Conservation (phyloP, 2,888 invertebrate species). For the Stegophylla sp. region DNA sequence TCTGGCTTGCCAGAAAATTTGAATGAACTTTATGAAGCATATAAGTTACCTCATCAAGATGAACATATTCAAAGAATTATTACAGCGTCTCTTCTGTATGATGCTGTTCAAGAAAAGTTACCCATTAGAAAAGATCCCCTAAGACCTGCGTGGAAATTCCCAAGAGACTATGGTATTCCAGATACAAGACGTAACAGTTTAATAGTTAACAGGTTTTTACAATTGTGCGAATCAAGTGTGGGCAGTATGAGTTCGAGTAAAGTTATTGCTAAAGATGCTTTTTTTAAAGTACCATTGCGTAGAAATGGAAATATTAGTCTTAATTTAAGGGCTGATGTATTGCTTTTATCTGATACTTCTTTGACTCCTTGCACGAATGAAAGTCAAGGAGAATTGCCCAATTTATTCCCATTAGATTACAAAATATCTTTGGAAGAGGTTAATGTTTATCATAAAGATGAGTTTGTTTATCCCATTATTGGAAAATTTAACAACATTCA, state of each 20-base stretch:
- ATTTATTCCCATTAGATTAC: conserved; percentile 77
- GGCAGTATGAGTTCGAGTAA: conserved; percentile 51
- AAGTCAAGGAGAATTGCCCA: conserved; percentile 69
- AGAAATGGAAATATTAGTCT: conserved; percentile 68
- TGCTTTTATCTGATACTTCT: conserved; percentile 72
- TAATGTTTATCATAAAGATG: conserved; percentile 72
- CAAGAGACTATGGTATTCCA: conserved; percentile 78
- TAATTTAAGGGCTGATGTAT: conserved; percentile 71
- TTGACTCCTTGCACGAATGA: conserved; percentile 68
- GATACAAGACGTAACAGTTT: conserved; percentile 73
- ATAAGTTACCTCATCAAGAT: conserved; percentile 63
- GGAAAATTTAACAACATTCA: conserved; percentile 69
- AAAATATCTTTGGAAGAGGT: conserved; percentile 73
- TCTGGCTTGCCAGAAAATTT: conserved; percentile 71
- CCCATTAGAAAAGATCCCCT: conserved; percentile 75
- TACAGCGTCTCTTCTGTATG: conserved; percentile 69
- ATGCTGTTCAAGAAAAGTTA: conserved; percentile 79
- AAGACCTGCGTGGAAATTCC: conserved; percentile 76
- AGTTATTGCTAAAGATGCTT: conserved; percentile 59
- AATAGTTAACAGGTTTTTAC: conserved; percentile 65
- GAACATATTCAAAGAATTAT: conserved; percentile 69
- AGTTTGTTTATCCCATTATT: conserved; percentile 69
- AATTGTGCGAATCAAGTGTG: conserved; percentile 69
- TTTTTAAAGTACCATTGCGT: conserved; percentile 60
- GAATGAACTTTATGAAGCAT: conserved; percentile 64